Percentiles rank a stretch among this genome's conserved stretches.
Evolutionary conservation across 2,888 invertebrate genomes (phyloP).

Genomic region (Hypomecis atomaria): DNA sequence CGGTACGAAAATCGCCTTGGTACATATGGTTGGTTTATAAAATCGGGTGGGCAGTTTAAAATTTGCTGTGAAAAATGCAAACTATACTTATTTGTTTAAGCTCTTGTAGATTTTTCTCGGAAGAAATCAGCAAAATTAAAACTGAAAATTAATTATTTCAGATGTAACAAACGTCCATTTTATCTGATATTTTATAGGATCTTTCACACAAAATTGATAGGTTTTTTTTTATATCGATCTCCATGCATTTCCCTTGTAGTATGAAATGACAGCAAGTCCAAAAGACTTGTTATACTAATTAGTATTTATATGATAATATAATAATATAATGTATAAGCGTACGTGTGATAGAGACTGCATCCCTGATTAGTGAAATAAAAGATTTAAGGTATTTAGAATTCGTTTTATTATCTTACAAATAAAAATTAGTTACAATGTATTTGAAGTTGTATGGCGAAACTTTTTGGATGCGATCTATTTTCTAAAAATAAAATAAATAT

Average conservation of each 20-base stretch:
- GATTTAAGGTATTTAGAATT: slow-evolving; percentile 3
- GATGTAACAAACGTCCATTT: slow-evolving; percentile 37
- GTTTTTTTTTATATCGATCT: slow-evolving; percentile 44
- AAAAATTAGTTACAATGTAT: slow-evolving; percentile 11
- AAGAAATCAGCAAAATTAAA: neutral
- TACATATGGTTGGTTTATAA: neutral
- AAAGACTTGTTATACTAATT: slow-evolving; percentile 48
- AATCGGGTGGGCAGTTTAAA: neutral
- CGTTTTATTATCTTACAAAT: slow-evolving; percentile 14
- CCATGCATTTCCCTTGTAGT: slow-evolving; percentile 52
- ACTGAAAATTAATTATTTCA: slow-evolving; percentile 9
- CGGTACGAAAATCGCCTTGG: no score
- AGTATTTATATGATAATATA: slow-evolving; percentile 47
- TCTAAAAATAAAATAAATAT: no score
- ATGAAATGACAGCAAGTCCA: slow-evolving; percentile 46
- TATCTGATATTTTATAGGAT: slow-evolving; percentile 26
- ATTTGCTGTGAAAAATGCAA: neutral
- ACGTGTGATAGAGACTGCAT: slow-evolving; percentile 71
- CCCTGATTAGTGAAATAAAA: slow-evolving; percentile 31
- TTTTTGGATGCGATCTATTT: neutral
- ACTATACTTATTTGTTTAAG: neutral
- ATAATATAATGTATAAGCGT: slow-evolving; percentile 53
- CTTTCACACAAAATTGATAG: slow-evolving; percentile 16
- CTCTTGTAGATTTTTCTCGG: neutral
- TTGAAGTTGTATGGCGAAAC: neutral